A percentile compares a stretch with the other conserved stretches of the same genome.
Conservation (phyloP, 2,797 vertebrate species). For the Gymnopithys bicolor region DNA sequence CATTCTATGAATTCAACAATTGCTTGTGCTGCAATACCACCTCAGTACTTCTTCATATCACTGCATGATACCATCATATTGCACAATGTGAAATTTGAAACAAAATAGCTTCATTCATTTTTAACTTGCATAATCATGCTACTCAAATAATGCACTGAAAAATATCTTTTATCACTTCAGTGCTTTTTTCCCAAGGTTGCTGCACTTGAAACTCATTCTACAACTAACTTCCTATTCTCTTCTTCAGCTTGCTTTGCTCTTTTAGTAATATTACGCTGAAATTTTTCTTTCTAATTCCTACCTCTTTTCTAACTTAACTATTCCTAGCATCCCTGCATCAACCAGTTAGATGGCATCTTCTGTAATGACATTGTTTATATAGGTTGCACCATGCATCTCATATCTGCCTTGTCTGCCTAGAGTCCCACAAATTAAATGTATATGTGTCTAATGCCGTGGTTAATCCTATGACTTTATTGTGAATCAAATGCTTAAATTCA, state of each 20-base stretch:
- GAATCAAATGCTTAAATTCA: not conserved
- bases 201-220: not conserved
- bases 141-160: not conserved
- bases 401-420: not conserved
- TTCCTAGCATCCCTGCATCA: not conserved
- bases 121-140: not conserved
- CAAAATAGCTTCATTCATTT: not conserved
- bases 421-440: not conserved
- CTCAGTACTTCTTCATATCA: not conserved
- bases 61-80: not conserved
- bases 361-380: not conserved
- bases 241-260: not conserved
- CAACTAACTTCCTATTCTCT: not conserved
- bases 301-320: not conserved
- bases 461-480: not conserved
- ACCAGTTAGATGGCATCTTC: not conserved
- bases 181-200: not conserved
- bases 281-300: not conserved
- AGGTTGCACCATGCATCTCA: accelerated
- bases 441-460: accelerated
- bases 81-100: not conserved
- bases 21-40: not conserved
- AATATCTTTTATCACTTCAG: not conserved
- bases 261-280: not conserved
- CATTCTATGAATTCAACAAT: not conserved